Base-by-base conservation (phyloP, 2,113 vertebrate genomes). In the Nibea coibor region DNA sequence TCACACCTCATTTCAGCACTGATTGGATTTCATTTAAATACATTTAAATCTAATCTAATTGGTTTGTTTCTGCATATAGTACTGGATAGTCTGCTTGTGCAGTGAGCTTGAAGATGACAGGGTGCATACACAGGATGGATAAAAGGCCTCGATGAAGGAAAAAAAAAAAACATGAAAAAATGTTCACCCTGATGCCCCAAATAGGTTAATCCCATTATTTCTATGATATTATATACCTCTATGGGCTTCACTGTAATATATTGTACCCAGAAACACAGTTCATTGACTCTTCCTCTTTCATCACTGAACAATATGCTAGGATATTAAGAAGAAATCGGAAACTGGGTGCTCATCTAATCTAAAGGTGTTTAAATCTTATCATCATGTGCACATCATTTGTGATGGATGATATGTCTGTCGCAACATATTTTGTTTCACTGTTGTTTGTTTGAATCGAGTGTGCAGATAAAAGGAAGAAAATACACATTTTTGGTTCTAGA, bases 331-430 rank as follows among this genome's bases (percentile, higher is more conserved):
- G 15, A 24, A n/a, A 1, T 77, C 65, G 1, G 10, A 68, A 80
- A 20, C 1, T 31, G 62, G 78, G 26, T 71, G 96, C 97, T 97
- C 31, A 31, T 31, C 31, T 31, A 31, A 31, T 31, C 31, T 12
- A 26, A n/a, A n/a, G 0, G 0, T 8, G 3, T 50, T 50, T 28
- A 11, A 51, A 51, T 51, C 0, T 6, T 16, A 11, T 50, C 14
- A 6, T 70, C n/a, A 26, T 63, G 39, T 43, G 10, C 5, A 63
- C 10, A 53, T 75, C 10, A 4, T 48, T 42, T 39, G 4, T 14
- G 31, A 8, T 1, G 35, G n/a, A 31, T 20, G 5, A 22, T 10
- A 48, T 31, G 12, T 35, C 31, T 48, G 42, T 31, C 10, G 20
- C 39, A 14, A 10, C 6, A 26, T 66, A 26, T 20, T 65, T 19